These are phyloP conservation scores for Megathymus violae DNA, from an alignment of 1,140 invertebrate species.

Conservation along the genomic window DNA sequence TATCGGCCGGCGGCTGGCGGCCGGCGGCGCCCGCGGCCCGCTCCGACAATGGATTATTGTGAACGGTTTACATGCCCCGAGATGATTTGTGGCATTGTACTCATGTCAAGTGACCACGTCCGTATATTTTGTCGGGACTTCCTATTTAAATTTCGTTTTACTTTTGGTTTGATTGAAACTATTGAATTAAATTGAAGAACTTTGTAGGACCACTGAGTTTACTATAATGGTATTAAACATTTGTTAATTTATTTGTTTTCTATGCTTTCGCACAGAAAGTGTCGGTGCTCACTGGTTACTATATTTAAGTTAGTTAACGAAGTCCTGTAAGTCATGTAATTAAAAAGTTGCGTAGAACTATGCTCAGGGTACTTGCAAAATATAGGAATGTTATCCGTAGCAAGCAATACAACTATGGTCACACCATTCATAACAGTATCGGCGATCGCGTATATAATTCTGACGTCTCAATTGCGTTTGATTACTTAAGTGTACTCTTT, in stretches of 20 bases:
- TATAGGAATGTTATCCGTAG: neutral
- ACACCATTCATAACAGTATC: conserved; percentile 50
- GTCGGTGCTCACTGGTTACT: too few species aligned
- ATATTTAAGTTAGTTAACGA: too few species aligned
- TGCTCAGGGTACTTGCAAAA: too few species aligned
- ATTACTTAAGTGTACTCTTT: conserved; percentile 60
- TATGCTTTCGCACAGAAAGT: too few species aligned
- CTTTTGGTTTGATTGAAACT: too few species aligned
- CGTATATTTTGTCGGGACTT: neutral
- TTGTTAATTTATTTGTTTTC: too few species aligned
- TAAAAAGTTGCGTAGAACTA: too few species aligned
- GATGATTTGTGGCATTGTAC: conserved; percentile 69
- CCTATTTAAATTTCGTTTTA: neutral
- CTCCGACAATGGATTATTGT: conserved; percentile 59
- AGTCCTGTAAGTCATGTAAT: too few species aligned
- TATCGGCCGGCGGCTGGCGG: neutral
- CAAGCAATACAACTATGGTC: neutral
- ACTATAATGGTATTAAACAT: too few species aligned
- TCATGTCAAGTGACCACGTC: conserved; percentile 1
- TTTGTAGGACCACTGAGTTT: too few species aligned
- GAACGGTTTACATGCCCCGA: conserved; percentile 59
- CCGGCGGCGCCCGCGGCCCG: conserved; percentile 13
- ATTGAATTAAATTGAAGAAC: too few species aligned
- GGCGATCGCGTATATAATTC: conserved; percentile 59
- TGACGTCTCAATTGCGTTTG: conserved; percentile 75